Conservation (phyloP, 2,113 vertebrate species). For the Serinus canaria region DNA sequence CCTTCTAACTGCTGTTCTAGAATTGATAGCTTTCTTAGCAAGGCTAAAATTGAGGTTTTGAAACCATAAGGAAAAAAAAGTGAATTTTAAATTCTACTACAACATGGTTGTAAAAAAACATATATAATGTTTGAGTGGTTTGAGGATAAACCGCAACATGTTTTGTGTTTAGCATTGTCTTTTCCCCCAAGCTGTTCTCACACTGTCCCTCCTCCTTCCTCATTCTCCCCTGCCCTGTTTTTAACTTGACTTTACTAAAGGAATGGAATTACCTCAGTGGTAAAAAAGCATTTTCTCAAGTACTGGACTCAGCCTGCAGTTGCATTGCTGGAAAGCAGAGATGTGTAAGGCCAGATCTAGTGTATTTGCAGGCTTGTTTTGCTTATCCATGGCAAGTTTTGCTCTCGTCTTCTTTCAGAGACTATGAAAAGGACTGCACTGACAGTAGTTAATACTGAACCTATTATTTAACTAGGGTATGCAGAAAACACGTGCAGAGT, state of each 20-base stretch:
- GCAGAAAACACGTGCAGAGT: background rate
- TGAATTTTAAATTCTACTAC: background rate
- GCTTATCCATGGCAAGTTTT: background rate
- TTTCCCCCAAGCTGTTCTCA: background rate
- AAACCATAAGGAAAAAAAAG: background rate
- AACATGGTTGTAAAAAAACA: background rate
- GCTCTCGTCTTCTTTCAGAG: background rate
- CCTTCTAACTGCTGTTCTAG: background rate
- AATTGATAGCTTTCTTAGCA: background rate
- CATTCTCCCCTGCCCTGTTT: fast-evolving
- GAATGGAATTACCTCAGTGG: background rate
- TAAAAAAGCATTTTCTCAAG: background rate
- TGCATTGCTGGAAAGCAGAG: background rate
- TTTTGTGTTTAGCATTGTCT: background rate
- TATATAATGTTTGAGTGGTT: fast-evolving
- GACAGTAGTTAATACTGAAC: background rate
- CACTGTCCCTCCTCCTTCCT: background rate
- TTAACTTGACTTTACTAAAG: background rate
- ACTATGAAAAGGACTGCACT: background rate
- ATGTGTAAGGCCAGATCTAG: background rate
- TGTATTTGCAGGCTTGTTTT: background rate
- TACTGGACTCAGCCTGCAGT: background rate
- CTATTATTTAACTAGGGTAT: background rate
- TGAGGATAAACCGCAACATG: background rate
- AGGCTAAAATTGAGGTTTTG: background rate